phyloP scores from a whole-genome alignment of 2,888 invertebrate genomes.

The Leptothorax acervorum region DNA sequence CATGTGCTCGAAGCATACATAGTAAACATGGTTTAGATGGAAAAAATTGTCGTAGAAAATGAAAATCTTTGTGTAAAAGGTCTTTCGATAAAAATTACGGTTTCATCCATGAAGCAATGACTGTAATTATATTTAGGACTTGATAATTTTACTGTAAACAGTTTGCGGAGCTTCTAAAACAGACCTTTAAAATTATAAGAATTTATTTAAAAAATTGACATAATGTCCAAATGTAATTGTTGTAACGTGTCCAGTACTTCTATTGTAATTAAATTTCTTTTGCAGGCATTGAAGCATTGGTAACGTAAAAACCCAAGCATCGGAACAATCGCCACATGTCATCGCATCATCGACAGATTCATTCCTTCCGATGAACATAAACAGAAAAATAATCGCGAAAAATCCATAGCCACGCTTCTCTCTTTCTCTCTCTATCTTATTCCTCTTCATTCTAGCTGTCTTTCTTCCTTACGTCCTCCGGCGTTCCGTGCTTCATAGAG shows the following conservation, averaged over 20 bases:
- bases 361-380: neutral
- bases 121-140: neutral
- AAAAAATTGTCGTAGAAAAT: neutral
- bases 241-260: neutral
- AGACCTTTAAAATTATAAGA: neutral
- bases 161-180: neutral
- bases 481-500: conserved; percentile 68
- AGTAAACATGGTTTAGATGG: neutral
- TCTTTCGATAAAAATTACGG: neutral
- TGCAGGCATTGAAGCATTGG: neutral
- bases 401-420: conserved; percentile 27
- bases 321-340: neutral
- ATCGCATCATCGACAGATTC: conserved; percentile 19
- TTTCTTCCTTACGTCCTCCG: conserved; percentile 54
- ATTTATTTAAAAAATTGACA: neutral
- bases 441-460: conserved; percentile 34
- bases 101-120: neutral
- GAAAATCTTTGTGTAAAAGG: neutral
- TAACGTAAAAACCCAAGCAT: neutral
- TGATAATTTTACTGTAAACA: neutral
- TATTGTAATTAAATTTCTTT: neutral
- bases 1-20: neutral
- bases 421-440: conserved; percentile 6
- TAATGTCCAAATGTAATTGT: neutral
- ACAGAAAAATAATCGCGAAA: conserved; percentile 62